phyloP scores from a whole-genome alignment of 2,797 vertebrate species.

The Cyprinodon diabolis region DNA sequence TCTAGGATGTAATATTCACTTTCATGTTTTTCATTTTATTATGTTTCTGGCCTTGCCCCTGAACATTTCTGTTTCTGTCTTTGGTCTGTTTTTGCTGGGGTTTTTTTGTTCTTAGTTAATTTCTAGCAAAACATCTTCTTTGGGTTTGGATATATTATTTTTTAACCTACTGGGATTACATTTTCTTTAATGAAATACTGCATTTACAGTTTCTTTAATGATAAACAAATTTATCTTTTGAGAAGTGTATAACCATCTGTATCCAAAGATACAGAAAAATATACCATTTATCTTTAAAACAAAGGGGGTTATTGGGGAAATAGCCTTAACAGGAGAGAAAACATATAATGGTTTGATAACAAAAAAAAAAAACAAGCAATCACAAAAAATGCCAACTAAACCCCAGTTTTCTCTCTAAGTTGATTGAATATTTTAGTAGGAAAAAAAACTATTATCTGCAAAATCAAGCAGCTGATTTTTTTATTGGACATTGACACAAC shows the following conservation, averaged over 20 bases:
- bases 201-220: neutral
- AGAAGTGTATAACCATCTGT: neutral
- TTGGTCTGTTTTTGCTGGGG: neutral
- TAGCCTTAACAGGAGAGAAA: neutral
- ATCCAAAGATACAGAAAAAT: neutral
- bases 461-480: neutral
- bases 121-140: slow-evolving; percentile 15
- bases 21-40: slow-evolving; percentile 5
- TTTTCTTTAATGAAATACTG: neutral
- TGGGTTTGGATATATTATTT: slow-evolving; percentile 30
- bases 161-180: neutral
- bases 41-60: slow-evolving; percentile 2
- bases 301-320: neutral
- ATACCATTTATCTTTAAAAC: neutral
- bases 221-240: neutral
- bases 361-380: neutral
- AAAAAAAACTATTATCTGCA: neutral
- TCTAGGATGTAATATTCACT: slow-evolving; percentile 27
- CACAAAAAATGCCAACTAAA: neutral
- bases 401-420: neutral
- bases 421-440: neutral
- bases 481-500: neutral
- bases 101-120: neutral
- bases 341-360: neutral
- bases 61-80: slow-evolving; percentile 14